These are phyloP conservation scores for Vollenhovia emeryi DNA, from an alignment of 1,140 invertebrate genomes.

Conservation along the genomic window DNA sequence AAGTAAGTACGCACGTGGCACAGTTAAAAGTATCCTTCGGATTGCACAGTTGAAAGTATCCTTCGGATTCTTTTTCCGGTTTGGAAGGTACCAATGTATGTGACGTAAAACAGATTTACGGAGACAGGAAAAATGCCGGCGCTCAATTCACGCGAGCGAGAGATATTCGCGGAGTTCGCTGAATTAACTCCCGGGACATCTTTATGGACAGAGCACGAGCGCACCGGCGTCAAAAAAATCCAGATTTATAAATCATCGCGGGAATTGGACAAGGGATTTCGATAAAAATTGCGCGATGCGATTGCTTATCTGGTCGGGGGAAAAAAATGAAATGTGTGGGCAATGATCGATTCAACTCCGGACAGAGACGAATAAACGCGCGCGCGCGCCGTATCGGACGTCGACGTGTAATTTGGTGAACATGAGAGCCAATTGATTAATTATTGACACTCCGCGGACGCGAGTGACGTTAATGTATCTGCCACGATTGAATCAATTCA, in stretches of 20 bases:
- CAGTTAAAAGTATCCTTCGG: background rate
- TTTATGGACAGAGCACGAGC: background rate
- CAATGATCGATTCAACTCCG: background rate
- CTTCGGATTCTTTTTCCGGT: background rate
- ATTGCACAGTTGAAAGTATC: background rate
- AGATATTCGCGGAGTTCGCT: background rate
- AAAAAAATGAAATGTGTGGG: background rate
- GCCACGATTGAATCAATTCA: background rate
- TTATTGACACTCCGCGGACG: background rate
- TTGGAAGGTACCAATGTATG: background rate
- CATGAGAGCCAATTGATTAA: background rate
- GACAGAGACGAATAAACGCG: background rate
- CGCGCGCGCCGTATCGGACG: background rate
- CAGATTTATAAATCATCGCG: constrained; percentile 1
- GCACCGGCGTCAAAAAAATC: background rate
- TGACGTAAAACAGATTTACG: background rate
- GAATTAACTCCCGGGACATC: background rate
- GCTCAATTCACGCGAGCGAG: background rate
- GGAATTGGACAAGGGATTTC: background rate
- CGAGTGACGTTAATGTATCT: background rate
- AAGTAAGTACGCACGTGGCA: background rate
- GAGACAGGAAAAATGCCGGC: background rate
- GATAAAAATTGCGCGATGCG: background rate
- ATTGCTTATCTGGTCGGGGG: background rate
- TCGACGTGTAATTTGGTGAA: background rate